Base-by-base conservation (phyloP, 2,797 vertebrate species). In the Thaleichthys pacificus region DNA sequence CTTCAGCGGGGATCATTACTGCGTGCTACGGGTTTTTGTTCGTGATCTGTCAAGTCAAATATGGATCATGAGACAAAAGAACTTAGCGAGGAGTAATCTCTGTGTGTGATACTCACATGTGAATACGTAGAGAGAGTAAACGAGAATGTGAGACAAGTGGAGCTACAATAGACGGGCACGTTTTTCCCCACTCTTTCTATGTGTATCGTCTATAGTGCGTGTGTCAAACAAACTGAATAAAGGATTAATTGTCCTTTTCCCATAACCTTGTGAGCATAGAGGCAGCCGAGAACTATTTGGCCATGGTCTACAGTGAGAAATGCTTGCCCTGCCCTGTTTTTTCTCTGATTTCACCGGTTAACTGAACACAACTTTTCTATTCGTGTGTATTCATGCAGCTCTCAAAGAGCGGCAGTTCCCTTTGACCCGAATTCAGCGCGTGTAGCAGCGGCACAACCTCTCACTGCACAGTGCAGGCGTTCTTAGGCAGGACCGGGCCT, bases 331-430 rank as follows among this genome's bases (percentile, higher is more conserved):
- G 91, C 86, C 88, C 90, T 91, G 87, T 91, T 93, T 91, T 81
- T 85, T 92, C 94, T 95, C 93, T 87, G 87, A 96, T 96, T 96
- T 95, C 93, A 91, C 91, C 92, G 94, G 93, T 96, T 95, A 97
- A 95, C 95, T 97, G 95, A 95, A 91, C 95, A 96, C 94, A 96
- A 95, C 94, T 96, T 96, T 90, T 91, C 95, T 91, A 96, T 96
- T 96, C 91, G 93, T 95, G 96, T 95, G 93, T 96, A 97, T 97
- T 97, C 96, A 97, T 96, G 96, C 96, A 96, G 92, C 67, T 91
- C 89, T 95, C 90, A 95, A 96, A 94, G 92, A 95, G 91, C 92
- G 91, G 86, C 83, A 79, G 88, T 86, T 92, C 80, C 84, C 86
- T 82, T 82, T 88, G 91, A 92, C 92, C 85, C 87, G 92, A 90